Base-by-base conservation (phyloP, 2,113 vertebrate genomes). In the Abramis brama region DNA sequence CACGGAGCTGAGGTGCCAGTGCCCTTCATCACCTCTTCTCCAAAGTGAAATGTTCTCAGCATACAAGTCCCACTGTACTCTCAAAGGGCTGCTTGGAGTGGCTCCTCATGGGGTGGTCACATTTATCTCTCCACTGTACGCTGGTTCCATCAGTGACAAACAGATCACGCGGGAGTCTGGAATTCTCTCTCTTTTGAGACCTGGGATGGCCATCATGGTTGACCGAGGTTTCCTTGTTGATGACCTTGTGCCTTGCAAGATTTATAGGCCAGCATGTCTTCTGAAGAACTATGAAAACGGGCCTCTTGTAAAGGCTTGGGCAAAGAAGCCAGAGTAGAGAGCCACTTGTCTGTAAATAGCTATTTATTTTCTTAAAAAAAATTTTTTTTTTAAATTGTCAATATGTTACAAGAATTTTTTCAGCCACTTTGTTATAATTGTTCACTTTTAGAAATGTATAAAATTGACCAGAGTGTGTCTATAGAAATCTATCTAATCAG, bases 101-200 rank as follows among this genome's bases (percentile, higher is more conserved):
- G 79, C 68, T 10, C 85, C 85, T 7, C 70, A 82, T 76, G 85
- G 85, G 11, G 85, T 68, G 3, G 66, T 86, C 11, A 86, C 85
- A 27, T 86, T 82, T 55, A 39, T 74, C 15, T 86, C 50, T 25
- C 12, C 85, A 19, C 52, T 75, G 21, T 82, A 77, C 33, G 33
- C 79, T 27, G 86, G 70, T 11, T 87, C 68, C 23, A 77, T 86
- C 71, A 86, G 86, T 83, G 73, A 87, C 47, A 86, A 80, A 45
- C 21, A 85, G 43, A 77, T 85, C 50, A 27, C 59, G 6, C n/a
- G 23, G 43, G 21, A 78, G 13, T 78, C 71, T 23, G 59, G 83
- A 50, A 85, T 85, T 59, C 21, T 59, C 21, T 59, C 82, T 9
- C 66, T 74, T 23, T 68, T 84, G 64, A 84, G 25, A 84, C 62